These are phyloP conservation scores for Teleiodes luculella DNA, from an alignment of 2,888 invertebrate genomes.

Conservation along the genomic window DNA sequence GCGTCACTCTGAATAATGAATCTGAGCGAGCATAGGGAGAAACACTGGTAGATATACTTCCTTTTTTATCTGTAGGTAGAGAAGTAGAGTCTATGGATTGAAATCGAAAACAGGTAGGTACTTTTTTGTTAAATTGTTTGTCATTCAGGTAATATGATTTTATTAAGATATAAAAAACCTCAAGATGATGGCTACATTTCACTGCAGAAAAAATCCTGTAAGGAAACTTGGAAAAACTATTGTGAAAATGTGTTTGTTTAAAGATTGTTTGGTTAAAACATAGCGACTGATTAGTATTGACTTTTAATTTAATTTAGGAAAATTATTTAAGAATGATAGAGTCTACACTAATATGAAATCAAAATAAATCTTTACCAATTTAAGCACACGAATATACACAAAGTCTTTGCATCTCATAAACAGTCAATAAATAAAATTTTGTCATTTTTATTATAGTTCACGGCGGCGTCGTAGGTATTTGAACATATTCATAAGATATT, in stretches of 20 bases:
- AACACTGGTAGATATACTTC: no score
- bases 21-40: neutral
- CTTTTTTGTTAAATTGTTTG: no score
- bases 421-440: conserved; percentile 11
- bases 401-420: neutral
- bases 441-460: conserved; percentile 1
- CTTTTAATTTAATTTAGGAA: neutral
- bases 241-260: no score
- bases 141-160: no score
- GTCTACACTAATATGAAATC: neutral
- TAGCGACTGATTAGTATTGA: no score
- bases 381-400: neutral
- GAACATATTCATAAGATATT: conserved; percentile 1
- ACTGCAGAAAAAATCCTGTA: no score
- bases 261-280: no score
- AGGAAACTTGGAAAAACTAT: no score
- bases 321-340: neutral
- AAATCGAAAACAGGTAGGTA: no score
- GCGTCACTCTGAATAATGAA: neutral
- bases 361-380: neutral
- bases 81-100: neutral
- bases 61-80: neutral
- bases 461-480: neutral
- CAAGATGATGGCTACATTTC: no score
- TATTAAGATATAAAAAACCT: no score